Percentiles rank a stretch among this genome's conserved stretches.
Conservation (phyloP, 2,113 vertebrate species). For the Carassius carassius region DNA sequence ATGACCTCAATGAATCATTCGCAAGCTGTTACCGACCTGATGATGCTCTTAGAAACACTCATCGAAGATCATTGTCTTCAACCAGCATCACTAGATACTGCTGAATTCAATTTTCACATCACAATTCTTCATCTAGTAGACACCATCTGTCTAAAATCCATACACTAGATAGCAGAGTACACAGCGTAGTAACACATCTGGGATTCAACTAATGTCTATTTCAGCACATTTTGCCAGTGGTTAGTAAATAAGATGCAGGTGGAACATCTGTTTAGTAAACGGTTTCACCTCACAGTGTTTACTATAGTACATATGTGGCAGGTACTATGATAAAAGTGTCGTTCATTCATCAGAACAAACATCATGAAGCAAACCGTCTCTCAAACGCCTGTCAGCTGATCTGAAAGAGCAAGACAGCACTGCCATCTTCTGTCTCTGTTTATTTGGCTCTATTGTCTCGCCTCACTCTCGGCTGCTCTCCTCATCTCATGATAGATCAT, state of each 20-base stretch:
- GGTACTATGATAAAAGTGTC: background rate
- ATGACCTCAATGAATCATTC: background rate
- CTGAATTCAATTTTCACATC: background rate
- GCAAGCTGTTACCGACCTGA: background rate
- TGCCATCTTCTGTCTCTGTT: conserved; percentile 61
- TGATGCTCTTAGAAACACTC: background rate
- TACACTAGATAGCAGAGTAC: background rate
- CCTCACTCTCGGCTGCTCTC: background rate
- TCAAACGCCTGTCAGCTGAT: conserved; percentile 3
- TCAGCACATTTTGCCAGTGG: background rate
- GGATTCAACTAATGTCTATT: background rate
- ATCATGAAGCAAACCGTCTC: background rate
- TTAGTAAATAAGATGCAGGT: background rate
- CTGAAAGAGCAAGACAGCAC: conserved; percentile 57
- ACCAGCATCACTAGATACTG: background rate
- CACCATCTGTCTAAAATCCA: background rate
- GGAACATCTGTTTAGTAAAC: conserved; percentile 6
- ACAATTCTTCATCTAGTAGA: background rate
- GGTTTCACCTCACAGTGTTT: background rate
- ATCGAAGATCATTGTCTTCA: background rate
- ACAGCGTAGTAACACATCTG: background rate
- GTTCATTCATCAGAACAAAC: background rate
- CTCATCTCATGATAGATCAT: conserved; percentile 25
- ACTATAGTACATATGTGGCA: background rate
- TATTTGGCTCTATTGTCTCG: conserved; percentile 38